A percentile compares a stretch with the other conserved stretches of the same genome.
These are phyloP conservation scores for Rhinopomastus cyanomelas DNA, from an alignment of 2,113 vertebrate genomes.

Conservation along the genomic window DNA sequence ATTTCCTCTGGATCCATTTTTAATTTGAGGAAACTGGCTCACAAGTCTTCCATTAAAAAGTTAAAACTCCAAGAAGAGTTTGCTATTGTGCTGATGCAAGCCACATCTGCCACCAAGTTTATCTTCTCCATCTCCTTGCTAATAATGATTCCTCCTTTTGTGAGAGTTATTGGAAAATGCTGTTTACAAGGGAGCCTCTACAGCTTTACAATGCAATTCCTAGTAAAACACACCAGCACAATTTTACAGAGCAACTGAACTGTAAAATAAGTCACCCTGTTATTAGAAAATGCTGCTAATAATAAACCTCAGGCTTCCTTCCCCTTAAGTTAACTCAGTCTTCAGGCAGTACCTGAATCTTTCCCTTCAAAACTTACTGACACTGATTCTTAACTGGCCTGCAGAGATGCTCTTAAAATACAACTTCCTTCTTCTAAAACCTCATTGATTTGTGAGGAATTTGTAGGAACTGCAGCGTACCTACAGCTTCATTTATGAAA, in stretches of 20 bases:
- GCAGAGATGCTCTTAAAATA: not conserved
- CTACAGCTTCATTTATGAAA: not conserved
- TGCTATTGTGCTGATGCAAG: not conserved
- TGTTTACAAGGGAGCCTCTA: not conserved
- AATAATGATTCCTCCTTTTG: not conserved
- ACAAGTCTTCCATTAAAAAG: slow-evolving; percentile 35
- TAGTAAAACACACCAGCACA: not conserved
- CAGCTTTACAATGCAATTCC: not conserved
- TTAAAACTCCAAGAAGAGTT: not conserved
- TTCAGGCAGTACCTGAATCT: not conserved
- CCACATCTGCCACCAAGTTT: not conserved
- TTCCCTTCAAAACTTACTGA: not conserved
- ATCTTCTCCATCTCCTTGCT: not conserved
- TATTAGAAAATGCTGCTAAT: not conserved
- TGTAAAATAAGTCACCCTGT: not conserved
- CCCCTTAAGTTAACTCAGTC: not conserved
- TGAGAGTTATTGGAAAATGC: not conserved
- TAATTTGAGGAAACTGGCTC: slow-evolving; percentile 28
- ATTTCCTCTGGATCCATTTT: slow-evolving; percentile 46
- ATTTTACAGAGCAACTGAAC: not conserved
- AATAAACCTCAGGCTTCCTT: not conserved
- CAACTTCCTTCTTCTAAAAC: not conserved
- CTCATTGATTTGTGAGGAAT: not conserved
- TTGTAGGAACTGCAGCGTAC: not conserved
- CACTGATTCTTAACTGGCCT: not conserved